Evolutionary conservation across 2,888 invertebrate genomes (phyloP).

Genomic region (Synanthedon vespiformis): DNA sequence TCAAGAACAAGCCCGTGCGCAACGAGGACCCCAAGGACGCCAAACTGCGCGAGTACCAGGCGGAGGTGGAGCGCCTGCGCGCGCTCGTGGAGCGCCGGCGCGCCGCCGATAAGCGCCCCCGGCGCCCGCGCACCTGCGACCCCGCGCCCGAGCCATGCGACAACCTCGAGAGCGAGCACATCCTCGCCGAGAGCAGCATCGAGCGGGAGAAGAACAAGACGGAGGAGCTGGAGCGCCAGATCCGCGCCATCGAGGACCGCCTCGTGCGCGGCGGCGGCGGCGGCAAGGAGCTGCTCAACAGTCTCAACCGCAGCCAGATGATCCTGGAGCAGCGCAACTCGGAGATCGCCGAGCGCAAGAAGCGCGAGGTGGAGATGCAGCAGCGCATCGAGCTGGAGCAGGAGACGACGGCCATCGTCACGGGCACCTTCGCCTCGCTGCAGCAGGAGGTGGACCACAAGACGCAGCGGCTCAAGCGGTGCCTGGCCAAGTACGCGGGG

Average conservation of each 20-base stretch:
- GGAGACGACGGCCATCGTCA: slow-evolving; percentile 89
- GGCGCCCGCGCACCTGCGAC: slow-evolving; percentile 8
- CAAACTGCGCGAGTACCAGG: slow-evolving; percentile 93
- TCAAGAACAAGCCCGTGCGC: slow-evolving; percentile 97
- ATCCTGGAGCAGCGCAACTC: slow-evolving; percentile 83
- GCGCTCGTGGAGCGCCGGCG: slow-evolving; percentile 52
- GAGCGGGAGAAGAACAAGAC: slow-evolving; percentile 79
- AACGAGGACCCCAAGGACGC: slow-evolving; percentile 99
- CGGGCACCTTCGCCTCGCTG: slow-evolving; percentile 89
- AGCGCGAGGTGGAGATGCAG: slow-evolving; percentile 92
- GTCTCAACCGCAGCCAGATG: slow-evolving; percentile 93
- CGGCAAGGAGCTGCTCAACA: slow-evolving; percentile 89
- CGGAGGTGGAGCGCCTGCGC: slow-evolving; percentile 86
- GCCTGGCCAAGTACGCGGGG: slow-evolving; percentile 84
- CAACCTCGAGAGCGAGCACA: slow-evolving; percentile 60
- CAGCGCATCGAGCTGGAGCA: slow-evolving; percentile 94
- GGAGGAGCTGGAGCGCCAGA: slow-evolving; percentile 81
- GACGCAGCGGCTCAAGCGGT: slow-evolving; percentile 87
- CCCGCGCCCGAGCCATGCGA: slow-evolving; percentile 14
- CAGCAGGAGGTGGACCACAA: slow-evolving; percentile 98
- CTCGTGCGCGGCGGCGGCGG: slow-evolving; percentile 81
- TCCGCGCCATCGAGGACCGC: slow-evolving; percentile 91
- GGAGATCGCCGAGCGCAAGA: slow-evolving; percentile 91
- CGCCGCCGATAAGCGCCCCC: slow-evolving; percentile 26
- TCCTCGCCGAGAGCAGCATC: slow-evolving; percentile 59